Base-by-base conservation (phyloP, 2,797 vertebrate genomes). In the Diplodus sargus region DNA sequence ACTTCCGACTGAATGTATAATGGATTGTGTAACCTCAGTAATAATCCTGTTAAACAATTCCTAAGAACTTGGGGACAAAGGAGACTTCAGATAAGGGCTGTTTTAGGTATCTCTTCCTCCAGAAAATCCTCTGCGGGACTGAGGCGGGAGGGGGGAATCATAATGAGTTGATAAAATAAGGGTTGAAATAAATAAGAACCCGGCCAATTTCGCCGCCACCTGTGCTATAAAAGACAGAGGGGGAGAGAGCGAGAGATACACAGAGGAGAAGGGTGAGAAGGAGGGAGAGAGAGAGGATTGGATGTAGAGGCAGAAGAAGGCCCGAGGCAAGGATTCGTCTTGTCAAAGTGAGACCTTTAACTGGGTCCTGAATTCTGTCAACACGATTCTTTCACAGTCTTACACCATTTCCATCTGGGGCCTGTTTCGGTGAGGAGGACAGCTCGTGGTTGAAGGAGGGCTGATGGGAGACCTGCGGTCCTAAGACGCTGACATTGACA, bases 321-420 rank as follows among this genome's bases (percentile, higher is more conserved):
- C 94, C 90, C 13, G 72, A 76, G 93, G 93, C 89, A 61, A 93
- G 89, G 90, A 90, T 91, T 91, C 83, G 52, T 93, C 89, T 90
- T 93, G 92, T 94, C 94, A 94, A 93, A 92, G 90, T 85, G 84
- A 91, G 90, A 94, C 92, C 91, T 95, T 93, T 92, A 95, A 93
- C 90, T 91, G 83, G 83, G 88, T 91, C 87, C 90, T 91, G 89
- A 91, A 85, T 93, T 89, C 89, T 91, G 91, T 93, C 92, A 92
- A 91, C 92, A 93, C 69, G 81, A 87, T 91, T 93, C 85, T 88
- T 89, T 91, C 88, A 89, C 89, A 80, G 77, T 91, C 90, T 90
- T 87, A 85, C 85, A 85, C 88, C 79, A 89, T 90, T 92, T 91
- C 88, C 84, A 91, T 92, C 88, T 84, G 85, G 70, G 85, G 67